Evolutionary conservation across 1,140 invertebrate genomes (phyloP), one percentile per base, ranked within the genome.

Genomic region (Lanistes nyassanus): DNA sequence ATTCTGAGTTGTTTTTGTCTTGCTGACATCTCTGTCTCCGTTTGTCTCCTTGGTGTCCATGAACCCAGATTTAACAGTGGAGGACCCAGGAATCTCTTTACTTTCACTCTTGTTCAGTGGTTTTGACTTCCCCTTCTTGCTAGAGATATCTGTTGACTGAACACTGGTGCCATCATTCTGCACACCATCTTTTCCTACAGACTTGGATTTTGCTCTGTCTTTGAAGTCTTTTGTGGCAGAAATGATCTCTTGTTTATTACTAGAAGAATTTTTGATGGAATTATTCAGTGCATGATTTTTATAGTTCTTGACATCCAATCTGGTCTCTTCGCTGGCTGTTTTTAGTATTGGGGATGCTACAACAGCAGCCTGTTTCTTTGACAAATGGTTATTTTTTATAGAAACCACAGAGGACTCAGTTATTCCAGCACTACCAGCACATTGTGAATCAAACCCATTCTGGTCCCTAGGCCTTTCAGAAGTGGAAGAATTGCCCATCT

Each of bases 401-500:
- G 29, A 11, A 60, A 2, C n/a, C 9, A 26, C n/a, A n/a, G 56
- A 11, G 9, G 56, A 31, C 56, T 47, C 42, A 9, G 23, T 23
- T 5, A 23, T 56, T 60, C 23, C 21, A 29, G 11, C 36, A 47
- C 60, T 21, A 1, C 62, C 26, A 78, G 73, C 76, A 34, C 76
- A 69, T 77, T 72, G 72, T 23, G 23, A 26, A 23, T 21, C 29
- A 2, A 39, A n/a, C 1, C 60, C 70, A 23, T 23, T 34, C 21
- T 37, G 16, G 70, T 37, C 70, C 21, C 29, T 16, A 29, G 51
- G 37, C 37, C 39, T 62, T 60, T 72, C 70, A 9, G 70, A 60
- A 37, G 56, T 56, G 23, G 70, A 16, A 34, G 79, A 80, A 78
- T 84, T 84, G 75, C 83, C 83, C 83, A 84, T 83, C 68, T 76